These are phyloP conservation scores for Chaetophractus vellerosus DNA, from an alignment of 2,797 vertebrate genomes.

Conservation along the genomic window DNA sequence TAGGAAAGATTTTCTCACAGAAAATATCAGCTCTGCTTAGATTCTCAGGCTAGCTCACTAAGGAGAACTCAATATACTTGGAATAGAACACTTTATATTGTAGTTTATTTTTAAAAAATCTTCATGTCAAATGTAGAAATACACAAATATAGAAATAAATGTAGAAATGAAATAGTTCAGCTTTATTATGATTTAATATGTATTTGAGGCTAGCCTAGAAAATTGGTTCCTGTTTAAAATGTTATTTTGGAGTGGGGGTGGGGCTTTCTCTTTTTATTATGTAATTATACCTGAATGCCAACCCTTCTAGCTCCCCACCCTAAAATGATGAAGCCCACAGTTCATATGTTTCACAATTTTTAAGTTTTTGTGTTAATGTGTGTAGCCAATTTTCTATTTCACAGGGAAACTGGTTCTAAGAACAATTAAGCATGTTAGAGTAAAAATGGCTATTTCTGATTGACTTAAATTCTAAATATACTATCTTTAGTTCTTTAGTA, in stretches of 20 bases:
- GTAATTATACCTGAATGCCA: background rate
- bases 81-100: background rate
- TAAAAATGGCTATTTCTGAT: background rate
- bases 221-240: rapidly evolving
- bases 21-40: background rate
- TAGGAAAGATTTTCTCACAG: background rate
- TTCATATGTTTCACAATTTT: background rate
- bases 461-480: background rate
- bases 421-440: background rate
- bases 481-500: background rate
- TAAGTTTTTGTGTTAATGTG: background rate
- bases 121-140: background rate
- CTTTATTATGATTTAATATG: rapidly evolving
- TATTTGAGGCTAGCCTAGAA: background rate
- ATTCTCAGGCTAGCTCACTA: background rate
- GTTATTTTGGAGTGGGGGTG: background rate
- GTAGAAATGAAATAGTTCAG: background rate
- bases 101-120: background rate
- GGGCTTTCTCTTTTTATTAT: background rate
- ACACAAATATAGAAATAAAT: background rate
- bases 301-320: background rate
- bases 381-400: background rate
- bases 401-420: background rate
- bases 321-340: rapidly evolving
- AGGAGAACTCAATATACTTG: background rate